phyloP scores from a whole-genome alignment of 2,888 invertebrate genomes.

The Ferrisia virgata region DNA sequence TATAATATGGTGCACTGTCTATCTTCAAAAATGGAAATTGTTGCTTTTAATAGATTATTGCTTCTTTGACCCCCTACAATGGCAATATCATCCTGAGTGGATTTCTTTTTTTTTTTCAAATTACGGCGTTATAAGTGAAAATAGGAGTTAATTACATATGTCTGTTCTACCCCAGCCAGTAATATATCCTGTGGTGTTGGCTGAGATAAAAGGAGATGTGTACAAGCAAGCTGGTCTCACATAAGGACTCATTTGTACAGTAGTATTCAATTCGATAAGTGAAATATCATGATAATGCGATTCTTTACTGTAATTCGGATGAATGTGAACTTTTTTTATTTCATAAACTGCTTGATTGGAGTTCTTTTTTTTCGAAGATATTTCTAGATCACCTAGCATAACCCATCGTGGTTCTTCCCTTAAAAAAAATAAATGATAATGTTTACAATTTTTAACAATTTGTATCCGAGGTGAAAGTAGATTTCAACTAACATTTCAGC shows the following conservation, averaged over 20 bases:
- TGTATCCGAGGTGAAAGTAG: neutral
- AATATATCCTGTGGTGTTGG: neutral
- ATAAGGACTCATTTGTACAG: neutral
- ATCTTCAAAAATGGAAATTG: no score
- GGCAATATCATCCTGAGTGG: no score
- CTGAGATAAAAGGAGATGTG: neutral
- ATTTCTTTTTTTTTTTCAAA: no score
- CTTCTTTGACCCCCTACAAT: no score
- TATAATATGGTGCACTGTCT: no score
- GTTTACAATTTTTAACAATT: neutral
- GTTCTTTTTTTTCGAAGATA: neutral
- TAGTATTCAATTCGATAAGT: neutral
- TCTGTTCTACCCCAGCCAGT: neutral
- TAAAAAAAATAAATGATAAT: neutral
- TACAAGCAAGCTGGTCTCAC: conserved; percentile 14
- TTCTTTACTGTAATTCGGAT: neutral
- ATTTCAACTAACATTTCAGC: neutral
- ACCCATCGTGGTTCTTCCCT: neutral
- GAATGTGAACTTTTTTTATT: neutral
- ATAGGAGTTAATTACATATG: no score
- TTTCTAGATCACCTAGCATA: neutral
- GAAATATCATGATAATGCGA: neutral
- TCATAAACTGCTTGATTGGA: neutral
- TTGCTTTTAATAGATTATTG: no score
- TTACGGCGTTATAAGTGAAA: neutral